Evolutionary conservation across 37 sponge, comb jelly and placozoan genomes (phyloP).

Genomic region (Amphimedon queenslandica): DNA sequence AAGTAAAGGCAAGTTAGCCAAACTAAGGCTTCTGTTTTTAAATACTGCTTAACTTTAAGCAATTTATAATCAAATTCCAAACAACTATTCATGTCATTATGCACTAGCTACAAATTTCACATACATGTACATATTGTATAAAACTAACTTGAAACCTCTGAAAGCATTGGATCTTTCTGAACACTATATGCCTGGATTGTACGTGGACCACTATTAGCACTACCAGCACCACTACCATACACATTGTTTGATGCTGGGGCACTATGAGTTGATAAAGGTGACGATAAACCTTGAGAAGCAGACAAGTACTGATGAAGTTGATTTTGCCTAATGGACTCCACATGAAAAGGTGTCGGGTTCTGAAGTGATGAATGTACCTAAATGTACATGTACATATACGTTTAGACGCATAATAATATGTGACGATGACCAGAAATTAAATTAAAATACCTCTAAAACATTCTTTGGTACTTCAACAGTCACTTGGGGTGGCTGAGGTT

Average conservation of each 20-base stretch:
- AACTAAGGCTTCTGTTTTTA: too few relatives aligned
- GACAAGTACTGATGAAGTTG: constrained; percentile 53
- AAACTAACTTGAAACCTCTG: too few relatives aligned
- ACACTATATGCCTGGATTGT: background rate
- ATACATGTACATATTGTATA: too few relatives aligned
- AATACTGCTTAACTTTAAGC: too few relatives aligned
- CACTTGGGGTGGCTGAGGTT: background rate
- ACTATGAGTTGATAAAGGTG: constrained; percentile 12
- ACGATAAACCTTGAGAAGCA: background rate
- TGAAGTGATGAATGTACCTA: constrained; percentile 66
- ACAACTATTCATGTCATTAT: too few relatives aligned
- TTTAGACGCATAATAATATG: background rate
- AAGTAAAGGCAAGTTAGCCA: too few relatives aligned
- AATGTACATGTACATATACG: background rate
- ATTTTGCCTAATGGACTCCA: constrained; percentile 35
- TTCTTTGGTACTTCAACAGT: constrained; percentile 43
- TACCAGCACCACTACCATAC: background rate
- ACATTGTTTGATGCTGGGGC: constrained; percentile 33
- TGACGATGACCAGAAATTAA: background rate
- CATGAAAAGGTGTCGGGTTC: constrained; percentile 72
- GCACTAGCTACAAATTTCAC: too few relatives aligned
- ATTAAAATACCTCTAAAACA: constrained; percentile 51
- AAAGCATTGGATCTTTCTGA: constrained; percentile 45
- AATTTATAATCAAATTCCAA: too few relatives aligned
- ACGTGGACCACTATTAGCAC: background rate